Evolutionary conservation across 2,113 vertebrate genomes (phyloP).

Genomic region (Cololabis saira): DNA sequence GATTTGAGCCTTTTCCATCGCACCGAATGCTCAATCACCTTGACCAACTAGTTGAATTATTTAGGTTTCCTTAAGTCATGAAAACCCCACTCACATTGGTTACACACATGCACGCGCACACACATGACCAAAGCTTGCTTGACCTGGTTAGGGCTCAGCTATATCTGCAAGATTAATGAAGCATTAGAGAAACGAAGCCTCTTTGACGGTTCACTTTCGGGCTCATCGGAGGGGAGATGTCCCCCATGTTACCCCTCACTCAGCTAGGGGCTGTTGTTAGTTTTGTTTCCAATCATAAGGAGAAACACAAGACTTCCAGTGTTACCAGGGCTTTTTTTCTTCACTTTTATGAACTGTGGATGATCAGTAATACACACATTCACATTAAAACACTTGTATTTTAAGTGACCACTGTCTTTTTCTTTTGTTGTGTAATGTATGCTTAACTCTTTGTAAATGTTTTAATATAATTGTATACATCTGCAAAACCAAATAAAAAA

Average conservation of each 20-base stretch:
- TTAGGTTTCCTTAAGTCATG: conserved; percentile 74
- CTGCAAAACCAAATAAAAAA: no score
- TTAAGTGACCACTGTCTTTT: no score
- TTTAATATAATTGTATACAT: no score
- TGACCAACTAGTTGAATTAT: conserved; percentile 66
- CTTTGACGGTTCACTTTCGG: conserved; percentile 78
- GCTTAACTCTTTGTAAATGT: no score
- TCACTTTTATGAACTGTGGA: no score
- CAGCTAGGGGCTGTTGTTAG: conserved; percentile 10
- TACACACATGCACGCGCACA: conserved; percentile 26
- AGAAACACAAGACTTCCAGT: conserved; percentile 55
- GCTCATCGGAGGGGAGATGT: conserved; percentile 21
- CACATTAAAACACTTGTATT: no score
- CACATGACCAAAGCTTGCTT: conserved; percentile 57
- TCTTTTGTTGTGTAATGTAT: no score
- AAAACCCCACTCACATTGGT: conserved; percentile 33
- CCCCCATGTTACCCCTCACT: conserved; percentile 25
- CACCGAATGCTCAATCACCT: conserved; percentile 64
- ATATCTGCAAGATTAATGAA: conserved; percentile 75
- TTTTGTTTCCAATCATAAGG: conserved; percentile 20
- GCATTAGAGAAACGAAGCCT: conserved; percentile 55
- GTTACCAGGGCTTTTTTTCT: conserved; percentile 10
- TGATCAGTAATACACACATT: conserved; percentile 10
- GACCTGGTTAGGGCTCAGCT: conserved; percentile 62
- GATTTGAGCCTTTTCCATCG: conserved; percentile 79